Conservation (phyloP, 2,888 invertebrate species). For the Pteria penguin region DNA sequence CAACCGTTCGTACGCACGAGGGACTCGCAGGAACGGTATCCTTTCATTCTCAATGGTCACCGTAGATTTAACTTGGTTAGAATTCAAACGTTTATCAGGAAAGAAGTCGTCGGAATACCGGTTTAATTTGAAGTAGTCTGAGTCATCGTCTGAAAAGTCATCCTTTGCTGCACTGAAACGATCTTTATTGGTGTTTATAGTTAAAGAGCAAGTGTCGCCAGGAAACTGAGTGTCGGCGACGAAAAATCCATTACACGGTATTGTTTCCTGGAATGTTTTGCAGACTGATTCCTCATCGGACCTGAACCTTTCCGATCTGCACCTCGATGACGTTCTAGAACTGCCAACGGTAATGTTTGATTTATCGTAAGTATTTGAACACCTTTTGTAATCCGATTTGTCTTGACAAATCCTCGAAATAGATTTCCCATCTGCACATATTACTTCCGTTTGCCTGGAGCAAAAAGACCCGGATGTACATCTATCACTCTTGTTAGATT, state of each 20-base stretch:
- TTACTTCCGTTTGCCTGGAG: neutral
- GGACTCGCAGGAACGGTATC: neutral
- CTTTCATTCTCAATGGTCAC: neutral
- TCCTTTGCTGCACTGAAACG: neutral
- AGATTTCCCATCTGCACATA: neutral
- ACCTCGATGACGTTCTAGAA: neutral
- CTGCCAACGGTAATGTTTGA: neutral
- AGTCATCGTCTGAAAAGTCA: neutral
- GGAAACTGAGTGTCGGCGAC: neutral
- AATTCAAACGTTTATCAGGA: neutral
- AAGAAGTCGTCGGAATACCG: slow-evolving; percentile 7
- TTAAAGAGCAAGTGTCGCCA: too few species aligned
- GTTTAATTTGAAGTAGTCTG: slow-evolving; percentile 1
- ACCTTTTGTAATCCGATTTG: neutral
- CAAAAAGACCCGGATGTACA: neutral
- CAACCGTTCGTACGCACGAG: slow-evolving; percentile 11
- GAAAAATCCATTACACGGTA: too few species aligned
- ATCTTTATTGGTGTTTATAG: neutral
- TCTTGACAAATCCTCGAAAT: neutral
- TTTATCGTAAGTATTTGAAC: neutral
- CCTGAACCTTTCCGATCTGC: neutral
- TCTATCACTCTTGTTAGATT: neutral
- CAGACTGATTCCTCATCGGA: neutral
- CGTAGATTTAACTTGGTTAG: neutral
- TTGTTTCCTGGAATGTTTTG: neutral